These are phyloP conservation scores for Spisula subtruncata DNA, from an alignment of 2,888 invertebrate genomes.

Conservation along the genomic window DNA sequence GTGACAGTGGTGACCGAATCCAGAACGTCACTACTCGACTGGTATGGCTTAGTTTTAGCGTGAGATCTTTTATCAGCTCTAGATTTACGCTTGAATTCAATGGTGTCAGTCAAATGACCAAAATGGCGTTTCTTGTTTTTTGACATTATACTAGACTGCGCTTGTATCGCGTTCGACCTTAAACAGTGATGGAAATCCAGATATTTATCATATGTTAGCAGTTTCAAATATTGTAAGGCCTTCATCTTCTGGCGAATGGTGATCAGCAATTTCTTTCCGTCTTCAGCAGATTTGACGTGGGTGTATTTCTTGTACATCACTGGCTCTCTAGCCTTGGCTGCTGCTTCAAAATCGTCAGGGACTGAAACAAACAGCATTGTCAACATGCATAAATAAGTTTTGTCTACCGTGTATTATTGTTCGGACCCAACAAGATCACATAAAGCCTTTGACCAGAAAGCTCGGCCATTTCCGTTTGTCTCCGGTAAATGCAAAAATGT, in stretches of 20 bases:
- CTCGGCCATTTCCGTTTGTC: too few relatives aligned
- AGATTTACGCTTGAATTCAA: background rate
- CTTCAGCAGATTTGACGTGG: constrained; percentile 66
- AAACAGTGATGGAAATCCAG: constrained; percentile 57
- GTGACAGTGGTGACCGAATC: constrained; percentile 25
- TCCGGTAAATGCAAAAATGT: too few relatives aligned
- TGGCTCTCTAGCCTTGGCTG: constrained; percentile 70
- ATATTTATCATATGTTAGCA: constrained; percentile 71
- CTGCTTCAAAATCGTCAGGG: constrained; percentile 63
- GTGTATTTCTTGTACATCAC: constrained; percentile 74
- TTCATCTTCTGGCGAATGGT: constrained; percentile 68
- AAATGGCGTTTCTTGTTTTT: constrained; percentile 63
- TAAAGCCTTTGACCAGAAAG: too few relatives aligned
- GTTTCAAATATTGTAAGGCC: constrained; percentile 74
- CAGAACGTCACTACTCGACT: background rate
- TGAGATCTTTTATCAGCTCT: background rate
- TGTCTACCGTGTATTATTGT: too few relatives aligned
- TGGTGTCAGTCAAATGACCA: constrained; percentile 55
- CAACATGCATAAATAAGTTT: too few relatives aligned
- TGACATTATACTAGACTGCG: constrained; percentile 27
- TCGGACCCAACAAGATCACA: too few relatives aligned
- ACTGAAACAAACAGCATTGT: constrained; percentile 57
- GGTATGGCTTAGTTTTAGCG: background rate
- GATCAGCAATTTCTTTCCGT: constrained; percentile 66
- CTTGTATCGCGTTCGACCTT: constrained; percentile 45